Evolutionary conservation across 1,140 invertebrate species (phyloP), one percentile per base, ranked within the genome.

Genomic region (Anoplophora glabripennis): DNA sequence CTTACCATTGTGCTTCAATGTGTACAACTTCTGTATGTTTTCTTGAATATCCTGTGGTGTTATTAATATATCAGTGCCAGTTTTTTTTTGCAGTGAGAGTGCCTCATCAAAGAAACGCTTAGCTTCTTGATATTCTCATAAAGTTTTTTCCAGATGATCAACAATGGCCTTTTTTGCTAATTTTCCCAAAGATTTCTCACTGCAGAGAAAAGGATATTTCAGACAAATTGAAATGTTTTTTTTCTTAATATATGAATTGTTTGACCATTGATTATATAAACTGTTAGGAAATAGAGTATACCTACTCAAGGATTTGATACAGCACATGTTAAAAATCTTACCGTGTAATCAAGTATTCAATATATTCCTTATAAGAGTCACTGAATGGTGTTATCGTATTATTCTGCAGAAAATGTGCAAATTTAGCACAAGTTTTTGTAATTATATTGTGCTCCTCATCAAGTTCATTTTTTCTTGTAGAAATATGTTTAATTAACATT

Each of bases 351-450:
- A 70, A 44, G 53, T 68, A 65, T 14, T 63, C 40, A 3, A 70
- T 57, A 46, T 68, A 70, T 11, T 57, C 61, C 8, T 56, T 45
- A 37, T 68, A 70, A 11, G 63, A 53, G 62, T 68, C 64, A 44
- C 57, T 68, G 38, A 61, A 70, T 10, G 66, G 57, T 0, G 64
- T 55, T 7, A n/a, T n/a, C n/a, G 68, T 66, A 61, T 68, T 70
- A 7, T 53, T 57, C 34, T 64, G 36, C 15, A 70, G 42, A 51
- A 67, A 70, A 54, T 56, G 17, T 1, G 68, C 64, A 55, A 68
- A 67, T 40, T 65, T 64, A 7, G 60, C 66, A 21, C 58, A 59
- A 21, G 46, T 52, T 35, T 59, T 53, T 11, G 63, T 49, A 40
- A 70, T 68, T 9, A 34, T 56, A 1, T 61, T 40, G 7, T 64